phyloP scores from a whole-genome alignment of 1,140 invertebrate species.

The Papilio polytes region DNA sequence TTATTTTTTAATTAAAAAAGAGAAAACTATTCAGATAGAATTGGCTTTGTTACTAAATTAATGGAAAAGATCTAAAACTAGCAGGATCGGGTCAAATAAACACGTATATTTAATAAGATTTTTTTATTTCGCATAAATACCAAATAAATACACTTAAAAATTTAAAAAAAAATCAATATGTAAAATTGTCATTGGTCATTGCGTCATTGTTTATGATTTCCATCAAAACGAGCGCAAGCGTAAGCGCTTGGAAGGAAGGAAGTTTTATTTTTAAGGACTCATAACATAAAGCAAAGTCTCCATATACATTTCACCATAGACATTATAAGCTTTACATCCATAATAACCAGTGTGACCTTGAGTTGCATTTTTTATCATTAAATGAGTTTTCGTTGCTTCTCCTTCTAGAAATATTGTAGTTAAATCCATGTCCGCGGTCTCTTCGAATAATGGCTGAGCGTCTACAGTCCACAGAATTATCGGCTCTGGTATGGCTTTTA shows the following conservation, averaged over 20 bases:
- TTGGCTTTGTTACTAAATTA: too few species aligned
- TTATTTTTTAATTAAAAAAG: too few species aligned
- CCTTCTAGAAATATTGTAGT: not conserved
- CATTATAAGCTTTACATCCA: not conserved
- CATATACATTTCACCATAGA: constrained; percentile 2
- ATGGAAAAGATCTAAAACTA: too few species aligned
- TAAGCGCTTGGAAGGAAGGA: not conserved
- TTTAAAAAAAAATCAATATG: too few species aligned
- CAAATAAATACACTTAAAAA: too few species aligned
- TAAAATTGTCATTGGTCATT: too few species aligned
- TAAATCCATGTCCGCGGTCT: not conserved
- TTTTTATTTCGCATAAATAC: too few species aligned
- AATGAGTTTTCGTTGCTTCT: not conserved
- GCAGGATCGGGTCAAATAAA: too few species aligned
- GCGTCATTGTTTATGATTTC: too few species aligned
- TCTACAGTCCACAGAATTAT: not conserved
- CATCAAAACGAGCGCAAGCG: too few species aligned
- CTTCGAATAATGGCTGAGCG: not conserved
- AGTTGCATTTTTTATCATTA: not conserved
- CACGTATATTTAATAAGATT: too few species aligned
- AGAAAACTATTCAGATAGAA: too few species aligned
- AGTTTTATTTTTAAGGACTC: not conserved
- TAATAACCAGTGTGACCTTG: not conserved
- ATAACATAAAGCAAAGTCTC: not conserved
- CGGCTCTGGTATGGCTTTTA: not conserved